These are phyloP conservation scores for Pristionchus japonicus DNA, from an alignment of 2,888 invertebrate genomes.

Conservation along the genomic window DNA sequence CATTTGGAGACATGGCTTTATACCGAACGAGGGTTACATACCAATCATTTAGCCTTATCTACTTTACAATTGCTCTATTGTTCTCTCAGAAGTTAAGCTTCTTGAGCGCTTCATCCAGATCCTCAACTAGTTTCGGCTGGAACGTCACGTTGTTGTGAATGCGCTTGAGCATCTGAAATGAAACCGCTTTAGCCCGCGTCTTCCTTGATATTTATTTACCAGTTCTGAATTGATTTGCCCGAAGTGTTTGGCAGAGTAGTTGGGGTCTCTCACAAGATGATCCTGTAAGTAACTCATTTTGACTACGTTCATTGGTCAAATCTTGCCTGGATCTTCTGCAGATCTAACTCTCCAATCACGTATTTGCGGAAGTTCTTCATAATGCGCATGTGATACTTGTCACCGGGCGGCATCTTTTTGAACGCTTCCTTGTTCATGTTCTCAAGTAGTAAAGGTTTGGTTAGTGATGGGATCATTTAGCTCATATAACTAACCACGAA, in stretches of 20 bases:
- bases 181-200: not conserved
- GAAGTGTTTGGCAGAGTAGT: conserved; percentile 14
- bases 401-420: conserved; percentile 19
- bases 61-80: not conserved
- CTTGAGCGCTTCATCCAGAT: conserved; percentile 10
- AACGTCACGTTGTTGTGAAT: conserved; percentile 6
- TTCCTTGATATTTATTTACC: not conserved
- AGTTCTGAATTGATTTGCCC: not conserved
- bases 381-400: conserved; percentile 36
- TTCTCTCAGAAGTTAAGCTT: conserved; percentile 14
- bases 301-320: no score
- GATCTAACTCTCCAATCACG: conserved; percentile 23
- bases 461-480: not conserved
- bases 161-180: conserved; percentile 35
- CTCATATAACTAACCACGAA: not conserved
- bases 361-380: conserved; percentile 6
- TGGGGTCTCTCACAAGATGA: conserved; percentile 2
- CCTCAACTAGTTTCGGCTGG: not conserved
- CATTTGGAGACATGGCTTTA: not conserved
- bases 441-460: not conserved
- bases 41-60: conserved; percentile 14
- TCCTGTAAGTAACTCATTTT: not conserved
- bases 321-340: conserved; percentile 19
- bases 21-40: conserved; percentile 16
- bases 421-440: conserved; percentile 27